Percentiles rank a stretch among this genome's conserved stretches.
phyloP scores from a whole-genome alignment of 2,113 vertebrate species.

The Todiramphus chloris region DNA sequence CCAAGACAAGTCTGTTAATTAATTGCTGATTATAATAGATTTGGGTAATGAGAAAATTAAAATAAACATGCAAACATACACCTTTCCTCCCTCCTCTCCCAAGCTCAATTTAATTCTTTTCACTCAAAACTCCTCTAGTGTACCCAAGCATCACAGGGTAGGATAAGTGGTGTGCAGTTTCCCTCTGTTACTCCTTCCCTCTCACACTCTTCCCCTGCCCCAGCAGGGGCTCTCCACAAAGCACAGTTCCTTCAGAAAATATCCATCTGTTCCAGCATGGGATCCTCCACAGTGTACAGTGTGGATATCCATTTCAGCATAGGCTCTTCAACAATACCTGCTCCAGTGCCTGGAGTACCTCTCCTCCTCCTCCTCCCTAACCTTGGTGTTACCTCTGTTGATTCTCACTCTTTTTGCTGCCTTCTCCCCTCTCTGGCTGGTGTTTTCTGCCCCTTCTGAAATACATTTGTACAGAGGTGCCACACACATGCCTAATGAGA shows the following conservation, averaged over 20 bases:
- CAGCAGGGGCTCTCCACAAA: background rate
- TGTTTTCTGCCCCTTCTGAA: background rate
- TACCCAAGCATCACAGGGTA: background rate
- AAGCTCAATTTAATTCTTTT: background rate
- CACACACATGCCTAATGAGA: background rate
- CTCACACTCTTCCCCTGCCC: background rate
- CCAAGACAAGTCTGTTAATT: background rate
- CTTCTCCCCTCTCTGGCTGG: background rate
- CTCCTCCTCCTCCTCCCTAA: background rate
- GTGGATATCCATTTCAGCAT: background rate
- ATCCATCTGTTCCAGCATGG: background rate
- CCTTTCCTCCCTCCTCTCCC: background rate
- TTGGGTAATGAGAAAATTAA: background rate
- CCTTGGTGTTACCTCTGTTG: background rate
- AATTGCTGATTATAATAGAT: conserved; percentile 9
- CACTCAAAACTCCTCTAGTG: background rate
- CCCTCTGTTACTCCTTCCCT: background rate
- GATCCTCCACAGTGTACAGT: background rate
- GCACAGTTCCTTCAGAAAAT: background rate
- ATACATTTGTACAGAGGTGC: background rate
- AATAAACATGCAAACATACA: background rate
- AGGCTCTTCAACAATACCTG: background rate
- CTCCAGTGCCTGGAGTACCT: background rate
- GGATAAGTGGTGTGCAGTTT: background rate
- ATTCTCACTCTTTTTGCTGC: background rate